Percentiles rank a stretch among this genome's conserved stretches.
Evolutionary conservation across 2,797 vertebrate species (phyloP).

Genomic region (Lithobates sylvaticus): DNA sequence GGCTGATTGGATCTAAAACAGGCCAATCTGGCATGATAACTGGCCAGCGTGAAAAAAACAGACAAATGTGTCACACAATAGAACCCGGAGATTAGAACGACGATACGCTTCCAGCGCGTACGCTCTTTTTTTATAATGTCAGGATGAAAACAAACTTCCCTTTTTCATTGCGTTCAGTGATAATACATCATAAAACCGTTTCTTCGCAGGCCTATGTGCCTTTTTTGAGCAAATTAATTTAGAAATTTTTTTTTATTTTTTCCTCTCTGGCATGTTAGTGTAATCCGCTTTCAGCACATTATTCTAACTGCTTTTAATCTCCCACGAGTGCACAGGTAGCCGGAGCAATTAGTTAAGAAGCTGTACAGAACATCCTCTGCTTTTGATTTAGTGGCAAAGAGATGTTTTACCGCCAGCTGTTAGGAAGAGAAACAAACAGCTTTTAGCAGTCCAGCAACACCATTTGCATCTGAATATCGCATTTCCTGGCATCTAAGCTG

Average conservation of each 20-base stretch:
- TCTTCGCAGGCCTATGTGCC: neutral
- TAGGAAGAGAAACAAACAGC: neutral
- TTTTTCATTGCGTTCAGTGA: neutral
- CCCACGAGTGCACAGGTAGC: neutral
- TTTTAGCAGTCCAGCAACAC: conserved; percentile 10
- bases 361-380: conserved; percentile 34
- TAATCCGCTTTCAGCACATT: conserved; percentile 31
- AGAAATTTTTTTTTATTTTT: neutral
- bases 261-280: neutral
- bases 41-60: too few species aligned
- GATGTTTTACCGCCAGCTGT: conserved; percentile 45
- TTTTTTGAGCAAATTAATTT: conserved; percentile 6
- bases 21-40: too few species aligned
- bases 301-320: conserved; percentile 42
- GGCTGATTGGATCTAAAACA: too few species aligned
- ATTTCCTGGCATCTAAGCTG: neutral
- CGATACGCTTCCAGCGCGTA: neutral
- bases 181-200: neutral
- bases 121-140: neutral
- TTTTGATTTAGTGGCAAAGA: conserved; percentile 11
- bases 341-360: conserved; percentile 49
- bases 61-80: too few species aligned
- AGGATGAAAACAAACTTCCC: neutral
- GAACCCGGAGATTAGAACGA: too few species aligned
- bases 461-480: conserved; percentile 22